Base-by-base conservation (phyloP, 2,797 vertebrate species). In the Mionectes olivaceus region DNA sequence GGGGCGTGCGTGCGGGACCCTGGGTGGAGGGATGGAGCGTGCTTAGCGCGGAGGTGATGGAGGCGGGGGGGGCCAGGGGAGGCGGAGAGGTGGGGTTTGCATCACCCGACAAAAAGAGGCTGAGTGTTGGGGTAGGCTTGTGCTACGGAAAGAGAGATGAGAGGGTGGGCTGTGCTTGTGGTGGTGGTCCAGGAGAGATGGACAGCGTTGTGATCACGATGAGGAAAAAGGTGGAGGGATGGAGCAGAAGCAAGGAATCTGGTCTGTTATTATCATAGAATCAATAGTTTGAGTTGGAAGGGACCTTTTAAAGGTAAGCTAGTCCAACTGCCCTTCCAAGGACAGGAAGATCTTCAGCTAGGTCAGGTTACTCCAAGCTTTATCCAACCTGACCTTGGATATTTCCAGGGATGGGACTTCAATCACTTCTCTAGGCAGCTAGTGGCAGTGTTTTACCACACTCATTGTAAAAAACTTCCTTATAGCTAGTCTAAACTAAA, bases 201-300 rank as follows among this genome's bases (percentile, higher is more conserved):
- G n/a, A 22, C 0, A 1, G 18, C 8, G 15, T 21, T 77, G 24
- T 8, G 22, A 25, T 55, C 63, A 22, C 4, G 1, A 27, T 33
- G 32, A 63, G 30, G 16, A 81, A 37, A 28, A 74, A 60, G 8
- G 10, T 8, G 12, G 46, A 73, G 16, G 28, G 21, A 47, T 33
- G 53, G 25, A 63, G 46, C 32, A 61, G 64, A 69, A 74, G 22
- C 10, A 55, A 39, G 12, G 23, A 7, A 41, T 17, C 10, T 5
- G 5, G 3, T 11, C 25, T 41, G 28, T 44, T 57, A n/a, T 11
- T 71, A 17, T 37, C 19, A 16, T 1, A 35, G 35, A 70, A 49
- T 13, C 12, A 65, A 73, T 7, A 52, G n/a, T 52, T 80, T 64
- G 23, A 28, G 43, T 64, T 50, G 28, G 43, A 80, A 28, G 44